Evolutionary conservation across 2,797 vertebrate species (phyloP).

Genomic region (Melanotaenia pygmaea): DNA sequence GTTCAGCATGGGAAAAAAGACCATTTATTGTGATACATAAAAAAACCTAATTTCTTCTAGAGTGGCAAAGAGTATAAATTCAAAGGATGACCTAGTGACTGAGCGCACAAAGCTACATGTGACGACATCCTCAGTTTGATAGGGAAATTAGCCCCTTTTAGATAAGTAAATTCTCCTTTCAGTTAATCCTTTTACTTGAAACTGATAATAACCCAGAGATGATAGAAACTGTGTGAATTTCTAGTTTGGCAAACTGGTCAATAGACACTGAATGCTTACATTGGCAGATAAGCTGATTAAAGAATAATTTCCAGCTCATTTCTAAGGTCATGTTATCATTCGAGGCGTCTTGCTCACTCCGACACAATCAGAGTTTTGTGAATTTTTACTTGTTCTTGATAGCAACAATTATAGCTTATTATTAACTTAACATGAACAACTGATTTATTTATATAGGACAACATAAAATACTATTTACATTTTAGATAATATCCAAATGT

Average conservation of each 20-base stretch:
- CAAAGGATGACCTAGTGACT: neutral
- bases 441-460: neutral
- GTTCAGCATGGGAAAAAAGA: neutral
- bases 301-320: too few relatives aligned
- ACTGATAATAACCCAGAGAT: neutral
- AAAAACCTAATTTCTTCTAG: neutral
- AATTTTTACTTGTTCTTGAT: neutral
- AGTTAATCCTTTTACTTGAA: neutral
- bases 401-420: neutral
- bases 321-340: too few relatives aligned
- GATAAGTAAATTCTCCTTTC: neutral
- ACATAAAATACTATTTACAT: neutral
- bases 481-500: neutral
- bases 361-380: neutral
- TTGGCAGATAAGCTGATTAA: too few relatives aligned
- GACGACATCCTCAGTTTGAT: neutral
- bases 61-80: neutral
- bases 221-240: neutral
- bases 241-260: neutral
- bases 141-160: neutral
- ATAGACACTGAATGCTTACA: too few relatives aligned
- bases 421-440: neutral
- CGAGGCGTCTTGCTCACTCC: neutral
- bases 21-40: neutral
- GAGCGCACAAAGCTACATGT: neutral